A percentile compares a stretch with the other conserved stretches of the same genome.
phyloP scores from a whole-genome alignment of 2,113 vertebrate genomes.

The Athene noctua region DNA sequence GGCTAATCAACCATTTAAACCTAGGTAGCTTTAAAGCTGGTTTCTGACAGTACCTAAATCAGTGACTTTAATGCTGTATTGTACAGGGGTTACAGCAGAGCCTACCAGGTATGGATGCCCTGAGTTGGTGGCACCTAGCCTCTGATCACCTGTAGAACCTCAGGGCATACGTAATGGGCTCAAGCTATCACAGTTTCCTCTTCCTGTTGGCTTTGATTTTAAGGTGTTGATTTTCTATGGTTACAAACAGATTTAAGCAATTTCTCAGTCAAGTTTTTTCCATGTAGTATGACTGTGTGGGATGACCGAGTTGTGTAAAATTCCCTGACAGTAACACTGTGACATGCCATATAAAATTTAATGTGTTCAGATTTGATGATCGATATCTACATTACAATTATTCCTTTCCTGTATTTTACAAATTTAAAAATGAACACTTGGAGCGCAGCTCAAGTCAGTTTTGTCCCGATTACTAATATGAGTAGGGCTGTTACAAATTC shows the following conservation, averaged over 20 bases:
- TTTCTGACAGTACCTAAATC: background rate
- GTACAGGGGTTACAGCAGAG: background rate
- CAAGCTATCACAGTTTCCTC: background rate
- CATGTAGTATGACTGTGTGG: background rate
- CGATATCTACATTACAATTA: background rate
- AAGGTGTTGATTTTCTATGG: background rate
- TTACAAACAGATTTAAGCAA: background rate
- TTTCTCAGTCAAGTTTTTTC: background rate
- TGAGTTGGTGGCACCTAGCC: background rate
- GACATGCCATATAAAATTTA: background rate
- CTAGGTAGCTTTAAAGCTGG: background rate
- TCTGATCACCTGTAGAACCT: background rate
- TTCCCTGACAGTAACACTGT: background rate
- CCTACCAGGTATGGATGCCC: background rate
- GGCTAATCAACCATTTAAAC: background rate
- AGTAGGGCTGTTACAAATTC: background rate
- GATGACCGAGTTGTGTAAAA: background rate
- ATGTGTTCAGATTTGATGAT: background rate
- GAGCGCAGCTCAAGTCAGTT: background rate
- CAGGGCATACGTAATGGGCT: background rate
- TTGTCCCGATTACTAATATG: background rate
- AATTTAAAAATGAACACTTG: background rate
- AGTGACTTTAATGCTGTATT: background rate
- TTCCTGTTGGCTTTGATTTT: background rate
- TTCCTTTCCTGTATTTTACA: background rate